These are phyloP conservation scores for Furcifer pardalis DNA, from an alignment of 2,797 vertebrate species.

Conservation along the genomic window DNA sequence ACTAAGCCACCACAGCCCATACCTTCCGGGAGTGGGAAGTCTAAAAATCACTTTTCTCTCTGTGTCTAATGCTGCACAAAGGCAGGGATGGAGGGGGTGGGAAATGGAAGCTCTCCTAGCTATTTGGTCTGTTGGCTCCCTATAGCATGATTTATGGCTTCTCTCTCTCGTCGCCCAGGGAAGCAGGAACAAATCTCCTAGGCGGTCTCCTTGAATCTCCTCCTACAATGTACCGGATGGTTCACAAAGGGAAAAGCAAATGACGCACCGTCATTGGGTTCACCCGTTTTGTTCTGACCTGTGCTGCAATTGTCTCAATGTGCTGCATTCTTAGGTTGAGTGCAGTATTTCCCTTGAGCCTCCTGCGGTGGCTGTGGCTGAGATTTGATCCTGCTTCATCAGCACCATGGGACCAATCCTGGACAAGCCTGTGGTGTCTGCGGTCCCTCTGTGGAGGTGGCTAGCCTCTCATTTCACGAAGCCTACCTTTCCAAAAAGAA, in stretches of 20 bases:
- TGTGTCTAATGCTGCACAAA: not conserved
- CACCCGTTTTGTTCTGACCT: too few relatives aligned
- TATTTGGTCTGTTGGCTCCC: not conserved
- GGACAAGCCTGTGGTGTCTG: not conserved
- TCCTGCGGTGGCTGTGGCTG: not conserved
- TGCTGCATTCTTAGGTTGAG: too few relatives aligned
- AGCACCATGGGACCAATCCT: not conserved
- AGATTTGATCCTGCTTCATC: not conserved
- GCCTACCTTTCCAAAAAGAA: not conserved
- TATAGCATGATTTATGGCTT: not conserved
- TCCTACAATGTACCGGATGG: not conserved
- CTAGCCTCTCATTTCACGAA: constrained; percentile 4
- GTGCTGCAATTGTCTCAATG: too few relatives aligned
- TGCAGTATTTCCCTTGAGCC: not conserved
- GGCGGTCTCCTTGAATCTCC: not conserved
- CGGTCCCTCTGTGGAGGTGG: not conserved
- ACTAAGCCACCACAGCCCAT: too few relatives aligned
- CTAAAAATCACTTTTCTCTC: too few relatives aligned
- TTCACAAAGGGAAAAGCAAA: not conserved
- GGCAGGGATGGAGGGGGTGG: not conserved
- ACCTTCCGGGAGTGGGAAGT: too few relatives aligned
- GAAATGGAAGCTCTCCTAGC: too few relatives aligned
- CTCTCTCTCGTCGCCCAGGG: not conserved
- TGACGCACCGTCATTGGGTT: too few relatives aligned
- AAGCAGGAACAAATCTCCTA: not conserved